Percentiles rank a stretch among this genome's conserved stretches.
These are phyloP conservation scores for Anniella stebbinsi DNA, from an alignment of 2,797 vertebrate species.

Conservation along the genomic window DNA sequence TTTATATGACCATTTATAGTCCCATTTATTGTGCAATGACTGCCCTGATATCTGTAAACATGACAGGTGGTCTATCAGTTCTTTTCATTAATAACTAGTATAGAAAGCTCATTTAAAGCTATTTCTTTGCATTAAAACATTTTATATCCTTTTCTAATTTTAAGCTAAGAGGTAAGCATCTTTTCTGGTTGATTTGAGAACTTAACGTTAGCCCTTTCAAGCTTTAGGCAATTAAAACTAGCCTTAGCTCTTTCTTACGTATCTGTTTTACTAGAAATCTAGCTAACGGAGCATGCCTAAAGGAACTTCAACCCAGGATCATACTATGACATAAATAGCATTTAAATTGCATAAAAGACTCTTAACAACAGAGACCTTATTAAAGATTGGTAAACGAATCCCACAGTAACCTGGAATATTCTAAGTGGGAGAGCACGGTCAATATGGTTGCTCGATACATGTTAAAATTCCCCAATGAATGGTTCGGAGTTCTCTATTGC, in stretches of 20 bases:
- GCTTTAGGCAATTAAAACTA: background rate
- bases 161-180: constrained; percentile 8
- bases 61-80: background rate
- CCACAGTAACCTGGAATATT: constrained; percentile 15
- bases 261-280: constrained; percentile 10
- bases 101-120: background rate
- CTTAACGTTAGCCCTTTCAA: constrained; percentile 15
- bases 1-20: no score
- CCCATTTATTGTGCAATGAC: background rate
- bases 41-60: background rate
- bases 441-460: constrained; percentile 30
- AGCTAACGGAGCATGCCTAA: background rate
- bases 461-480: accelerated
- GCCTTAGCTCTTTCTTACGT: background rate
- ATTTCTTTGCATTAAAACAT: background rate
- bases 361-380: constrained; percentile 25
- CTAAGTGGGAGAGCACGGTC: constrained; percentile 24
- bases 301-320: background rate
- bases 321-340: constrained; percentile 20
- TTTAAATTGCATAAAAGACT: background rate
- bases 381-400: constrained; percentile 37
- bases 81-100: background rate
- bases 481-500: background rate
- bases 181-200: constrained; percentile 3
- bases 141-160: background rate